Conservation (phyloP, 2,113 vertebrate species). For the Craseonycteris thonglongyai region DNA sequence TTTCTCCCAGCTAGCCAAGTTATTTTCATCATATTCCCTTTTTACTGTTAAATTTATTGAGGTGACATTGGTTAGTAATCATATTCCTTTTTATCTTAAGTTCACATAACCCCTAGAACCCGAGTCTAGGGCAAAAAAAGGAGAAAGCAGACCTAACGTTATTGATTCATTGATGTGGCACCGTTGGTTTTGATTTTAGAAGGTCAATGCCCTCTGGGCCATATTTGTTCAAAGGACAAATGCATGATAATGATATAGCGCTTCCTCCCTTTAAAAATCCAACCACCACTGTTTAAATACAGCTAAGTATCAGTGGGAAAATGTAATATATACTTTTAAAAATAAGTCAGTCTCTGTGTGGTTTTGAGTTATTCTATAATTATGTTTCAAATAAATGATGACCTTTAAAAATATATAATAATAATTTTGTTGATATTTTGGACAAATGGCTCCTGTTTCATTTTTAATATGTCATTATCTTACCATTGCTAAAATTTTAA, state of each 20-base stretch:
- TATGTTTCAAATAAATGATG: constrained; percentile 61
- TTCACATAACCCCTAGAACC: constrained; percentile 56
- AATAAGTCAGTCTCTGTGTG: constrained; percentile 3
- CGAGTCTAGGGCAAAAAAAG: constrained; percentile 65
- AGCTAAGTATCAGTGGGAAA: constrained; percentile 28
- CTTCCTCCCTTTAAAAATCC: constrained; percentile 36
- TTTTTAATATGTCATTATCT: constrained; percentile 57
- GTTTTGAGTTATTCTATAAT: constrained; percentile 49
- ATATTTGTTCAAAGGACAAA: constrained; percentile 46
- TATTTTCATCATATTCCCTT: constrained; percentile 59
- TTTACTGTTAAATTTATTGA: too few species aligned
- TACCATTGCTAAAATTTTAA: constrained; percentile 53
- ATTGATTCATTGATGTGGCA: constrained; percentile 58
- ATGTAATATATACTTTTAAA: neutral
- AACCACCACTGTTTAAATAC: constrained; percentile 20
- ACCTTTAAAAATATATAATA: constrained; percentile 54
- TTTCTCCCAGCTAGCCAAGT: neutral
- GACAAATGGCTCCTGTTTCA: constrained; percentile 54
- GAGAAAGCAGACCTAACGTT: constrained; percentile 40
- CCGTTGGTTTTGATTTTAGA: constrained; percentile 47
- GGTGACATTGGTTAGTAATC: too few species aligned
- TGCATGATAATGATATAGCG: constrained; percentile 20
- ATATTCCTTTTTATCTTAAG: constrained; percentile 55
- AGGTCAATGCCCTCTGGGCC: neutral
- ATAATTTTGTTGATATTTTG: constrained; percentile 53